Evolutionary conservation across 2,113 vertebrate species (phyloP), one percentile per base, ranked within the genome.

Genomic region (Ageneiosus marmoratus): DNA sequence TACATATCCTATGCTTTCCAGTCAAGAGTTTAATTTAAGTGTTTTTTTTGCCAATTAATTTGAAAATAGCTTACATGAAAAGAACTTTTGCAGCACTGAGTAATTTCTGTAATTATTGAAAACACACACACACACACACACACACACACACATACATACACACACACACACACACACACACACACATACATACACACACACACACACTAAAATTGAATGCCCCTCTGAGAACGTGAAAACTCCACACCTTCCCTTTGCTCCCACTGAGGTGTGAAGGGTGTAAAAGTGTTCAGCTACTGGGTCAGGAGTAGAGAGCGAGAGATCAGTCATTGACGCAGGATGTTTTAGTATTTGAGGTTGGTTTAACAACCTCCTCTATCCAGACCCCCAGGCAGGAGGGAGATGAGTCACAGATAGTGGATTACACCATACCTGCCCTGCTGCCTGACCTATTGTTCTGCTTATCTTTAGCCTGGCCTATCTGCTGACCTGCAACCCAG

Each of bases 361-460:
- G 89, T 93, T 93, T 92, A 94, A 94, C 92, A 94, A 93, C 93
- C 93, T 93, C 93, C 92, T 94, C 91, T 91, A 89, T 88, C 84
- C 85, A 77, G 77, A 77, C 85, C 85, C 77, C 91, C 89, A 91
- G 92, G 91, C 92, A 90, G 91, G 88, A 88, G 89, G 90, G 81
- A 92, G 93, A 94, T 94, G 90, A 87, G 88, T 83, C 83, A 88
- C 86, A 94, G 93, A 94, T 94, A 93, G 91, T 88, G 89, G 80
- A 86, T 84, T 65, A 86, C 89, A 79, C 84, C 87, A 86, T 90
- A 86, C 89, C 90, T 88, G 90, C 86, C 88, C 89, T 89, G 87
- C 89, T 84, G 87, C 87, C 88, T 82, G 6, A 75, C 84, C 87
- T 88, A 93, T 92, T 93, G 92, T 94, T 81, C 90, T 55, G 76